Conservation (phyloP, 2,888 invertebrate species). For the Ennomos erosarius region DNA sequence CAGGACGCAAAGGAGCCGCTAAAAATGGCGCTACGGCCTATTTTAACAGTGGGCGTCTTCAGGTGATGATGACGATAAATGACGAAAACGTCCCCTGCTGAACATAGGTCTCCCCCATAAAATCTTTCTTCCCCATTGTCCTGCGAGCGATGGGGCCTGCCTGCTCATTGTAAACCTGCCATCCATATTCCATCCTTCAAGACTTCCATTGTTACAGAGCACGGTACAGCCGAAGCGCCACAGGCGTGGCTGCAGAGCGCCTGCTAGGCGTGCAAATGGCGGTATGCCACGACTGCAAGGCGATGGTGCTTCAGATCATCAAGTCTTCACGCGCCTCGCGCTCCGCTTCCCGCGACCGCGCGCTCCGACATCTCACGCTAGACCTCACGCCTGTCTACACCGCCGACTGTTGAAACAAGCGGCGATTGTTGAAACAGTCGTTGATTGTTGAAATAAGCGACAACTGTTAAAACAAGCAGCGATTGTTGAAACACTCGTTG, state of each 20-base stretch:
- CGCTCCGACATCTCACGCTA: conserved; percentile 92
- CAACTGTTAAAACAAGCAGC: neutral
- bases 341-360: conserved; percentile 92
- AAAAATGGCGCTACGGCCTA: too few relatives aligned
- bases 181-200: neutral
- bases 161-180: too few relatives aligned
- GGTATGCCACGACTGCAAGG: conserved; percentile 97
- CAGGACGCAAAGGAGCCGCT: too few relatives aligned
- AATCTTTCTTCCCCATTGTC: too few relatives aligned
- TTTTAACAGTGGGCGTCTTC: too few relatives aligned
- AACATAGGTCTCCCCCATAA: too few relatives aligned
- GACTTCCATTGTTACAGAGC: conserved; percentile 76
- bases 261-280: conserved; percentile 93
- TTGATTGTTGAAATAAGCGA: neutral
- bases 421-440: neutral
- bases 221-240: conserved; percentile 86
- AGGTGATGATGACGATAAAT: too few relatives aligned
- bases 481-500: neutral
- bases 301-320: conserved; percentile 97
- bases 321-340: conserved; percentile 94
- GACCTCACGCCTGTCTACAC: conserved; percentile 94
- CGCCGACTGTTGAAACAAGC: conserved; percentile 65
- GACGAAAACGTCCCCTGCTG: too few relatives aligned
- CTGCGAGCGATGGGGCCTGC: too few relatives aligned
- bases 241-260: conserved; percentile 85